These are phyloP conservation scores for Pelvicachromis taeniatus DNA, from an alignment of 2,113 vertebrate species.

Conservation along the genomic window DNA sequence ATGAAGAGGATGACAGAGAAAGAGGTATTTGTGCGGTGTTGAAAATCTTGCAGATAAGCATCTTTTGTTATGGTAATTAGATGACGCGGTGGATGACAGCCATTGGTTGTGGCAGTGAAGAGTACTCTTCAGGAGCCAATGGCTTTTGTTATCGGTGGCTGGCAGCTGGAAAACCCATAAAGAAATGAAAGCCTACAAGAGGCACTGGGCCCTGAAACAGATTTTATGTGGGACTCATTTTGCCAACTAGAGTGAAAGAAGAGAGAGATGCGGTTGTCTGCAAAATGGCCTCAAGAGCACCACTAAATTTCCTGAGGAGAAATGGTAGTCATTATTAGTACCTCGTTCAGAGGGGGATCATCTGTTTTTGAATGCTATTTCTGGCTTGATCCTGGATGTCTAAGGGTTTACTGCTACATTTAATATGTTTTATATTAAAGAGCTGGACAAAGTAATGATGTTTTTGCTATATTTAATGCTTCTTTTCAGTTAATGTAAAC, in stretches of 20 bases:
- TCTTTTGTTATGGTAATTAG: slow-evolving; percentile 69
- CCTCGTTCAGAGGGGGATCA: slow-evolving; percentile 21
- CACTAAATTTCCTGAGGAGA: slow-evolving; percentile 47
- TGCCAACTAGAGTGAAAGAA: slow-evolving; percentile 45
- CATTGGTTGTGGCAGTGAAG: slow-evolving; percentile 61
- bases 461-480: slow-evolving; percentile 11
- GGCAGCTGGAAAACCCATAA: slow-evolving; percentile 67
- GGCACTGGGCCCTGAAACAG: slow-evolving; percentile 55
- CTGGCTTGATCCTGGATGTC: slow-evolving; percentile 1
- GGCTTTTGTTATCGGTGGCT: slow-evolving; percentile 67
- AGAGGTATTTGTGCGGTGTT: slow-evolving; percentile 40
- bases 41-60: slow-evolving; percentile 66
- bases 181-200: slow-evolving; percentile 56
- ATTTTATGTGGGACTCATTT: slow-evolving; percentile 53
- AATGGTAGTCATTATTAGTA: slow-evolving; percentile 44
- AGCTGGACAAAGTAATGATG: background rate
- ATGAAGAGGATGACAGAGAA: slow-evolving; percentile 40
- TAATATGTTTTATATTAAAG: slow-evolving; percentile 8
- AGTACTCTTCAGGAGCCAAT: slow-evolving; percentile 59
- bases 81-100: slow-evolving; percentile 51
- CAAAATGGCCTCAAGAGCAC: slow-evolving; percentile 35
- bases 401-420: background rate
- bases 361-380: slow-evolving; percentile 38
- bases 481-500: background rate
- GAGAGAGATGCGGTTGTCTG: slow-evolving; percentile 55